These are phyloP conservation scores for Hydrozoanthus gracilis DNA, from an alignment of 92 coral and sea anemone species.

Conservation along the genomic window DNA sequence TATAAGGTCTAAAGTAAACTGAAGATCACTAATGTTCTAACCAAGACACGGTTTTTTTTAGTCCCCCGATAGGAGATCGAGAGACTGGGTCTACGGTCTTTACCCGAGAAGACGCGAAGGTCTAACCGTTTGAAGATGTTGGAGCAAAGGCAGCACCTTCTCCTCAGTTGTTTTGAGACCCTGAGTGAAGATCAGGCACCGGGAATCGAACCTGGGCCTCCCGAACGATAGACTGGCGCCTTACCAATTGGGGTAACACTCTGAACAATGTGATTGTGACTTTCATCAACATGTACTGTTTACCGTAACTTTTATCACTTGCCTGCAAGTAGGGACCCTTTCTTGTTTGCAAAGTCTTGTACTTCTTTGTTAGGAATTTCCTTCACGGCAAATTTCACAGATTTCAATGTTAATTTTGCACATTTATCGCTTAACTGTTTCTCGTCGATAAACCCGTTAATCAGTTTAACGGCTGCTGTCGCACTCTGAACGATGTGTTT, in stretches of 20 bases:
- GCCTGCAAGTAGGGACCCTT: neutral
- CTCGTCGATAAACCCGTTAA: conserved; percentile 27
- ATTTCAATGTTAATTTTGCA: conserved; percentile 45
- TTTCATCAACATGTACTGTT: conserved; percentile 37
- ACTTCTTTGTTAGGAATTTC: conserved; percentile 40
- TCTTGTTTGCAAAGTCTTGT: neutral
- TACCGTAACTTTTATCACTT: neutral
- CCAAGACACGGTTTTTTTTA: too few relatives aligned
- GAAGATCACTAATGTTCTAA: too few relatives aligned
- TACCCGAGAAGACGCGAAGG: too few relatives aligned
- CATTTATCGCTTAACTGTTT: conserved; percentile 54
- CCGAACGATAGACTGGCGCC: too few relatives aligned
- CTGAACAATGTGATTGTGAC: conserved; percentile 45
- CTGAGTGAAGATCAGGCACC: too few relatives aligned
- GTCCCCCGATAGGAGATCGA: too few relatives aligned
- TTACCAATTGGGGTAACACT: conserved; percentile 38
- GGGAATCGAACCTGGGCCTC: too few relatives aligned
- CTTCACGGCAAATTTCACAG: conserved; percentile 53
- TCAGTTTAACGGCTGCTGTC: conserved; percentile 33
- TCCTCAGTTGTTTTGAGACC: too few relatives aligned
- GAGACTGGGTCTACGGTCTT: too few relatives aligned
- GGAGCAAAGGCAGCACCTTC: too few relatives aligned
- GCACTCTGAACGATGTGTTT: conserved; percentile 50
- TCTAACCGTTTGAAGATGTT: too few relatives aligned
- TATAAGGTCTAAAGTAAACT: too few relatives aligned